Percentiles rank a stretch among this genome's conserved stretches.
Evolutionary conservation across 1,140 invertebrate species (phyloP).

Genomic region (Drosophila novamexicana): DNA sequence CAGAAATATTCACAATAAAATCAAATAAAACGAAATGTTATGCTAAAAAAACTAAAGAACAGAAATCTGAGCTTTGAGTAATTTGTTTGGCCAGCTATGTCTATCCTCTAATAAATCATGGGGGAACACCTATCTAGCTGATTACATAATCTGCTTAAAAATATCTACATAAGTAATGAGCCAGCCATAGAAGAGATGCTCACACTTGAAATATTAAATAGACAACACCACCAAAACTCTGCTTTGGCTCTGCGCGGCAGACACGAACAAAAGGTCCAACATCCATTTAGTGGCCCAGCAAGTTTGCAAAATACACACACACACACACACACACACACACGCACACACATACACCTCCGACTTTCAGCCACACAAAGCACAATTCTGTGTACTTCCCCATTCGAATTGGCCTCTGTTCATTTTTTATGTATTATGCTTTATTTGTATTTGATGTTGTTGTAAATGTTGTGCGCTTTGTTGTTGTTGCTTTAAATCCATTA

Average conservation of each 20-base stretch:
- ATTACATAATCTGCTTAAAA: constrained; percentile 20
- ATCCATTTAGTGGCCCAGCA: not conserved
- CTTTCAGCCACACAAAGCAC: not conserved
- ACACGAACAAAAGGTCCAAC: constrained; percentile 6
- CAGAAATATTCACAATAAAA: no score
- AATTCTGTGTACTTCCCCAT: constrained; percentile 17
- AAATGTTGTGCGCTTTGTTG: constrained; percentile 56
- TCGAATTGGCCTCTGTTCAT: constrained; percentile 29
- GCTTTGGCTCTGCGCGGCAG: constrained; percentile 11
- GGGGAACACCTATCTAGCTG: not conserved
- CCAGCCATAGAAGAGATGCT: not conserved
- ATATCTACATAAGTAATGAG: constrained; percentile 23
- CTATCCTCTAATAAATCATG: no score
- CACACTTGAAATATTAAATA: not conserved
- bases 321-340: constrained; percentile 2
- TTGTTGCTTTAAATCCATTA: constrained; percentile 82
- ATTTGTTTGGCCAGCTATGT: no score
- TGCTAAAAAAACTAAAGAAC: no score
- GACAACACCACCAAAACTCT: not conserved
- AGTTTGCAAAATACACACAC: no score
- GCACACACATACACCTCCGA: not conserved
- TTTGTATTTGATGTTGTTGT: constrained; percentile 66
- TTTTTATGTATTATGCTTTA: constrained; percentile 60
- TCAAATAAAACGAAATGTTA: no score
- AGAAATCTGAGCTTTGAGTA: no score